Conservation (phyloP, 2,113 vertebrate genomes). For the Chaetura pelagica region DNA sequence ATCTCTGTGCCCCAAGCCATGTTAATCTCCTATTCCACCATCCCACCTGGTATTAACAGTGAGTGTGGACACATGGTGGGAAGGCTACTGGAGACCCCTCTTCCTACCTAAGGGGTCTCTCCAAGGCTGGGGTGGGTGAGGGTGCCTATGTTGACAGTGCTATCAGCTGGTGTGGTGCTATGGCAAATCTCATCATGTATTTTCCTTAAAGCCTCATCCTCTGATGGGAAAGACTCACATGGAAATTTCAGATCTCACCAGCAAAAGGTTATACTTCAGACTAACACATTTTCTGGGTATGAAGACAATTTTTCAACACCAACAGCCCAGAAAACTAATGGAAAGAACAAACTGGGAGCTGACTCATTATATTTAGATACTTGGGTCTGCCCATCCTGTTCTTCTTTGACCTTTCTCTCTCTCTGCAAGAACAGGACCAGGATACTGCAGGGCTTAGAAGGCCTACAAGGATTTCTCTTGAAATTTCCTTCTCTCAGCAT, state of each 20-base stretch:
- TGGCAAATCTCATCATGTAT: not conserved
- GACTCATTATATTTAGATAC: not conserved
- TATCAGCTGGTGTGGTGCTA: not conserved
- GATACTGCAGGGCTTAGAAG: not conserved
- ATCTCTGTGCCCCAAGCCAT: not conserved
- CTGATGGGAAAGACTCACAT: not conserved
- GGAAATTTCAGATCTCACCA: not conserved
- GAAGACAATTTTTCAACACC: not conserved
- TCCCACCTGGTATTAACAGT: not conserved
- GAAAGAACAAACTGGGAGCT: not conserved
- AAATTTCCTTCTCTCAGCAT: not conserved
- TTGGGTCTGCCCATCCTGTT: not conserved
- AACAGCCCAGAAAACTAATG: not conserved
- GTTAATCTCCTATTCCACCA: not conserved
- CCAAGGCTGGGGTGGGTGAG: rapidly evolving
- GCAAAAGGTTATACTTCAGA: not conserved
- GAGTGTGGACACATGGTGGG: rapidly evolving
- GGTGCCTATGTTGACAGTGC: not conserved
- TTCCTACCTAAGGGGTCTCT: not conserved
- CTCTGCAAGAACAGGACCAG: not conserved
- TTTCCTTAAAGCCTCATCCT: not conserved
- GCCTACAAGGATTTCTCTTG: not conserved
- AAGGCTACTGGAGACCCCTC: not conserved
- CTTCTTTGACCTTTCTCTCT: not conserved
- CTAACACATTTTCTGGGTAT: not conserved